Evolutionary conservation across 2,797 vertebrate genomes (phyloP).

Genomic region (Oceanodroma leucorhoa): DNA sequence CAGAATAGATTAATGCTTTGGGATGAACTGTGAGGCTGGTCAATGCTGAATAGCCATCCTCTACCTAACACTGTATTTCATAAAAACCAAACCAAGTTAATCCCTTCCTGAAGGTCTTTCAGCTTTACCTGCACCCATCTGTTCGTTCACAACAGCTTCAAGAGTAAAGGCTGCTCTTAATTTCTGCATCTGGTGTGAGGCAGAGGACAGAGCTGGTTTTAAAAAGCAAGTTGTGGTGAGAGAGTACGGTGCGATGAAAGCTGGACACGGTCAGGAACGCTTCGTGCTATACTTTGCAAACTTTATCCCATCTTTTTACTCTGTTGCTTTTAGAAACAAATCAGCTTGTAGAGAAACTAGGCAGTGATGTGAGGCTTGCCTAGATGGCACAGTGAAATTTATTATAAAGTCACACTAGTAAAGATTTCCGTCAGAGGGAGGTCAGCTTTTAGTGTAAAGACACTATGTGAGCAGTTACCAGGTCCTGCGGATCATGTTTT

Average conservation of each 20-base stretch:
- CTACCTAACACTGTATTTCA: not conserved
- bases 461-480: not conserved
- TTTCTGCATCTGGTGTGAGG: not conserved
- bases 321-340: not conserved
- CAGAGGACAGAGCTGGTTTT: not conserved
- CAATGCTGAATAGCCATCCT: not conserved
- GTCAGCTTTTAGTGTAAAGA: not conserved
- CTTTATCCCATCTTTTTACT: not conserved
- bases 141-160: not conserved
- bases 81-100: not conserved
- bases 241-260: fast-evolving
- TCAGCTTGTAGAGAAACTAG: not conserved
- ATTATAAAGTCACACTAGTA: not conserved
- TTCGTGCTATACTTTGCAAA: not conserved
- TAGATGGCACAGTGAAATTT: not conserved
- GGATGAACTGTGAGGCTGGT: not conserved
- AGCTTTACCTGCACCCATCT: slow-evolving; percentile 26
- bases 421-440: not conserved
- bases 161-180: not conserved
- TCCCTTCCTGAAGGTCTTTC: not conserved
- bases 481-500: not conserved
- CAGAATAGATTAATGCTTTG: not conserved
- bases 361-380: not conserved
- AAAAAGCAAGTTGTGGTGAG: not conserved
- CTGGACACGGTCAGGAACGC: not conserved